phyloP scores from a whole-genome alignment of 1,140 invertebrate species.

The Zaprionus nigranus region DNA sequence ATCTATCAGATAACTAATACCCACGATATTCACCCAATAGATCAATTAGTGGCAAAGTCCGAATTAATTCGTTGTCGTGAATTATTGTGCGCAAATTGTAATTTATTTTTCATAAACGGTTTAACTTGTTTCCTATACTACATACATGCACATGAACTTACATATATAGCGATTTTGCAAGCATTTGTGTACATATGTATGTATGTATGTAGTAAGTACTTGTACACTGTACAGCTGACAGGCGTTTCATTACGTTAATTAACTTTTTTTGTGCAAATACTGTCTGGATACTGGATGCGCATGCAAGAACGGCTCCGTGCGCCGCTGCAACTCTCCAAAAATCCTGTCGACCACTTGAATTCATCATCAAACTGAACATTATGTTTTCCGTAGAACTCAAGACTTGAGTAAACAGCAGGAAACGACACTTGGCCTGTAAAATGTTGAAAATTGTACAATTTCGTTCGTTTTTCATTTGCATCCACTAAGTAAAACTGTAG shows the following conservation, averaged over 20 bases:
- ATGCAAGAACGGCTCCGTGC: conserved; percentile 24
- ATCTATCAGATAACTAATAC: background rate
- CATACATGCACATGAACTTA: background rate
- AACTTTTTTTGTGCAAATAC: conserved; percentile 53
- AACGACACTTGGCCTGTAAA: conserved; percentile 32
- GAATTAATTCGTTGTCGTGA: background rate
- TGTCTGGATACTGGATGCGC: conserved; percentile 19
- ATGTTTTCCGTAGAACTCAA: conserved; percentile 56
- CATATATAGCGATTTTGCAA: conserved; percentile 19
- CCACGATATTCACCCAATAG: background rate
- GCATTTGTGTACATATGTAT: conserved; percentile 16
- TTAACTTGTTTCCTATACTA: background rate
- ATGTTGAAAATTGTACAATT: conserved; percentile 39
- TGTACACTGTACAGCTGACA: conserved; percentile 32
- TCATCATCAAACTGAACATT: conserved; percentile 55
- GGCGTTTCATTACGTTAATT: conserved; percentile 51
- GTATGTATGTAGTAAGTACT: conserved; percentile 23
- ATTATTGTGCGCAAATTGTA: background rate
- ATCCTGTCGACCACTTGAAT: conserved; percentile 36
- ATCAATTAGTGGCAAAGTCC: background rate
- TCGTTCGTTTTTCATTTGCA: background rate
- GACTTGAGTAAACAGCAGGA: conserved; percentile 49
- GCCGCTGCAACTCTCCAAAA: conserved; percentile 14
- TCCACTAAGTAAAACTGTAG: conserved; percentile 21
- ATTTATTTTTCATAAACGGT: background rate